Percentiles rank a stretch among this genome's conserved stretches.
phyloP scores from a whole-genome alignment of 2,113 vertebrate species.

The Ameiurus melas region DNA sequence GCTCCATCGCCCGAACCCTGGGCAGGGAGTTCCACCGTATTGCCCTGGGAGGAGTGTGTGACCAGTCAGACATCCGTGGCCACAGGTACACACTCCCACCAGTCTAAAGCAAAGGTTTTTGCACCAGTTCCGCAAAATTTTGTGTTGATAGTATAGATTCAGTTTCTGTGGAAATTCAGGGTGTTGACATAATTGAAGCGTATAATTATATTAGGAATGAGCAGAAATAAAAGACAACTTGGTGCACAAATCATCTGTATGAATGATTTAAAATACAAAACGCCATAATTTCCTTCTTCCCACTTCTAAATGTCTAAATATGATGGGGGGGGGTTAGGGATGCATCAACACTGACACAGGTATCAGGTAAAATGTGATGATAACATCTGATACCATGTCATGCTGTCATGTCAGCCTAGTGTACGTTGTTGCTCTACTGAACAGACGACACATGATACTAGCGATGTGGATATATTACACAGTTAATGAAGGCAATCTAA shows the following conservation, averaged over 20 bases:
- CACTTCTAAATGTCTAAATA: background rate
- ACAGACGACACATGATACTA: background rate
- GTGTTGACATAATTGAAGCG: background rate
- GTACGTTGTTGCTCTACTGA: background rate
- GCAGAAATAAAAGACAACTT: background rate
- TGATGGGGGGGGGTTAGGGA: background rate
- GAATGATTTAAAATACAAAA: background rate
- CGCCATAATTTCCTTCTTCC: background rate
- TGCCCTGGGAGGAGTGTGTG: slow-evolving; percentile 91
- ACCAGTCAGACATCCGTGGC: slow-evolving; percentile 96
- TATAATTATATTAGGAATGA: background rate
- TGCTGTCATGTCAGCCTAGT: background rate
- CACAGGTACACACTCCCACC: slow-evolving; percentile 81
- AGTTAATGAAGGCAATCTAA: background rate
- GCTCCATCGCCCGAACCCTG: slow-evolving; percentile 91
- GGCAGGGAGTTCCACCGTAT: slow-evolving; percentile 96
- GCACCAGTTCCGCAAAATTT: background rate
- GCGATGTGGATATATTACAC: background rate
- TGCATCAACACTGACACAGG: background rate
- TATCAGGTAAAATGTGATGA: background rate
- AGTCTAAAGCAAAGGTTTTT: background rate
- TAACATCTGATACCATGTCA: background rate
- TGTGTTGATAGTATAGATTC: background rate
- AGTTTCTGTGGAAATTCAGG: background rate
- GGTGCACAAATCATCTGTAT: background rate